Evolutionary conservation across 1,140 invertebrate genomes (phyloP), one percentile per base, ranked within the genome.

Genomic region (Drosophila triauraria): DNA sequence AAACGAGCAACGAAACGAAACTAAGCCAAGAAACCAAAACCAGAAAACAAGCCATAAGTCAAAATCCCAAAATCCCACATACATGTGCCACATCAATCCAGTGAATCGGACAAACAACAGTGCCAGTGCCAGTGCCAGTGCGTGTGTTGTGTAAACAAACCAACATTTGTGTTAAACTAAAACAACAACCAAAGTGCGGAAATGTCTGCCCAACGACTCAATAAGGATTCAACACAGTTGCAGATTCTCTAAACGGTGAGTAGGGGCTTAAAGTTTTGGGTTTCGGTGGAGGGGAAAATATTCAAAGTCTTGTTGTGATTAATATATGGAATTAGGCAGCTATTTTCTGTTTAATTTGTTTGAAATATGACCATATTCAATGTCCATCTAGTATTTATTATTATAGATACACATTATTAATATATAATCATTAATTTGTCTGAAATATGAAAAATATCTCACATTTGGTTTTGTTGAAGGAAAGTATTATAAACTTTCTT

Each of bases 121-220:
- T 35, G 32, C 32, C 20, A 38, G 32, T 23, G 51, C 30, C 27
- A 50, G 48, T 51, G 50, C 48, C 6, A 53, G 51, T 65, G 62
- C 62, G 63, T 67, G 63, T 53, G 27, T 58, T 72, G 67, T 59
- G 69, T 58, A 50, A 72, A 71, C 53, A 72, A 72, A 58, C 40
- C 40, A 72, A 72, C 48, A 60, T 72, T 72, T 72, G 70, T 71
- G 65, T 32, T 57, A 32, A 50, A 72, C 58, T 74, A 48, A 74
- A 51, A 38, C 58, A 42, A 46, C 32, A 43, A 46, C 44, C 65
- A 25, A 10, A 62, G 15, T 48, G 47, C 23, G 53, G 53, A 53
- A 83, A 76, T 67, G 81, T 80, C 68, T 63, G 60, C 40, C 80
- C 86, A 75, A 74, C 80, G 77, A 83, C 72, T 75, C 67, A 40